Evolutionary conservation across 2,797 vertebrate genomes (phyloP), one percentile per base, ranked within the genome.

Genomic region (Falco columbarius): DNA sequence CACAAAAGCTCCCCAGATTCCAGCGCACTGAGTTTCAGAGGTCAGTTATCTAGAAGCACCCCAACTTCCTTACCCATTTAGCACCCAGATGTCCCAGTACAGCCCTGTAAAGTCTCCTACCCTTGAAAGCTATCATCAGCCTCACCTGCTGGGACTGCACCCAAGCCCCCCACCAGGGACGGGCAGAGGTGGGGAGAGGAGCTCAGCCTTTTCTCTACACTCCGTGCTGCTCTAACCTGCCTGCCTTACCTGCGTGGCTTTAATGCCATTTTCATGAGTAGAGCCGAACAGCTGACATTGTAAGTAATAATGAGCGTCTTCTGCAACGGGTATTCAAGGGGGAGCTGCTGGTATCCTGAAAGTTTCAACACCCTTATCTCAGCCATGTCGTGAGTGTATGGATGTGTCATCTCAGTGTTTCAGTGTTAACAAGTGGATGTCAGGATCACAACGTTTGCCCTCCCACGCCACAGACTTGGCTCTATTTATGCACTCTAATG

Each of bases 331-430:
- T 81, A 66, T 90, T 92, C 81, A 68, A 21, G 49, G 17, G 55
- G 49, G 34, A 97, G 8, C 38, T 76, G 75, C 19, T 5, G 3
- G 54, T 52, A 58, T 81, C 54, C 30, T 76, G 81, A 61, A 95
- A 91, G 46, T 90, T 89, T 86, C 94, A 92, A 83, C 90, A 86
- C 72, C 81, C 84, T 94, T 62, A 14, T 72, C 84, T 59, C 88
- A 89, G 68, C 62, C 30, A 7, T 3, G 1, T 83, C 0, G 0
- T 87, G 75, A 81, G 24, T 44, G 46, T 42, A 18, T 6, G 77
- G 65, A 91, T 81, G 81, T 91, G 90, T 92, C 84, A 72, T 59
- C 86, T 77, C 75, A 59, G 80, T 27, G 66, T 73, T 86, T 92
- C 68, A 58, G 66, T 85, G 86, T 71, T 92, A 88, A 92, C 77